Percentiles rank a stretch among this genome's conserved stretches.
Conservation (phyloP, 2,113 vertebrate genomes). For the Anarrhichthys ocellatus region DNA sequence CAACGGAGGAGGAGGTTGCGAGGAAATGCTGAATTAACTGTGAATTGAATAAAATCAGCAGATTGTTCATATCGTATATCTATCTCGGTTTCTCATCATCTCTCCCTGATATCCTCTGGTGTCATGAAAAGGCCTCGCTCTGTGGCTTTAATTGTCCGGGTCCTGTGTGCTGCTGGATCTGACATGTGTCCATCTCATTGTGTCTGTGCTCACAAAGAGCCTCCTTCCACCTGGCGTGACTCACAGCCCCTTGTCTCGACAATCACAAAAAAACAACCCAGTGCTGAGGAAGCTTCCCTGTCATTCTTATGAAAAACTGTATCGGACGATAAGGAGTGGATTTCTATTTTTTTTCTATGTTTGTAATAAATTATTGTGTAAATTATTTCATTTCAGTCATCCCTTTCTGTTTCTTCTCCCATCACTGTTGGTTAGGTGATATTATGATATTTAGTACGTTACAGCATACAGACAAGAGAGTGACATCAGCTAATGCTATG, state of each 20-base stretch:
- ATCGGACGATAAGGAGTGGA: background rate
- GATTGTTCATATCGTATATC: background rate
- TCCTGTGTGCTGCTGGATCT: constrained; percentile 9
- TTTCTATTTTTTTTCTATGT: background rate
- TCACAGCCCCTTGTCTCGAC: background rate
- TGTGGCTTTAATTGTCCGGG: constrained; percentile 41
- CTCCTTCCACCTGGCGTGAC: constrained; percentile 6
- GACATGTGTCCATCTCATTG: constrained; percentile 27
- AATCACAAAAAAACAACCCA: background rate
- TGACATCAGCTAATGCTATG: background rate
- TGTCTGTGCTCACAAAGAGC: constrained; percentile 19
- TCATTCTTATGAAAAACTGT: background rate
- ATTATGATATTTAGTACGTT: background rate
- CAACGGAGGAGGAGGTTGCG: background rate
- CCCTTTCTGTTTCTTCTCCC: background rate
- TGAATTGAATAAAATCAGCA: constrained; percentile 2
- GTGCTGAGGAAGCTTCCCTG: background rate
- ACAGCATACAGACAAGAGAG: background rate
- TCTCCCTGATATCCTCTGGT: background rate
- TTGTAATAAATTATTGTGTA: background rate
- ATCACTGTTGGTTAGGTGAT: background rate
- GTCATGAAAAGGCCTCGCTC: constrained; percentile 5
- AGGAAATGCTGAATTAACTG: background rate
- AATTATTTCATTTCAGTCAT: background rate
- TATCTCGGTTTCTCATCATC: background rate